Base-by-base conservation (phyloP, 2,797 vertebrate species). In the Steatocranus sp. region DNA sequence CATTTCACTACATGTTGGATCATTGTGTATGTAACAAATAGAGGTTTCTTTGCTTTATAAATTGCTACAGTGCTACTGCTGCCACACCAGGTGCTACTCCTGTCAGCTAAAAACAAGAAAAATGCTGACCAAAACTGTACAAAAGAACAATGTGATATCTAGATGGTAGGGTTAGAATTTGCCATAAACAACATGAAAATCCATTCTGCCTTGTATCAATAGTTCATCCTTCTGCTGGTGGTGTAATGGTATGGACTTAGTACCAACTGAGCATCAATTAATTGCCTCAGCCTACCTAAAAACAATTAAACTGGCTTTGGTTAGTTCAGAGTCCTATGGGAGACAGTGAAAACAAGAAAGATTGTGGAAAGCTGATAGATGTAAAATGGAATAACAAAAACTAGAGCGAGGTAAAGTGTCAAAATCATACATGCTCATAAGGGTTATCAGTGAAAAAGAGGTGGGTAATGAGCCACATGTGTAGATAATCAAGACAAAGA, bases 361-460 rank as follows among this genome's bases (percentile, higher is more conserved):
- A 30, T 7, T 48, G 41, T 73, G 41, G 25, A 30, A 73, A 73
- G 41, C 4, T 73, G 15, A 14, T 1, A 34, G 5, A 84, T 30
- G 30, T 11, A 48, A 11, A 85, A 75, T 6, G 2, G 20, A 8
- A 54, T 27, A 12, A 38, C 20, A 56, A 51, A 23, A 32, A 41
- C 20, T 32, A 32, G 18, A 41, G 11, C 0, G 2, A 46, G n/a
- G 25, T 15, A 81, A 76, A 48, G 25, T 48, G 68, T n/a, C 23
- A 48, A 73, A 30, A 48, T 73, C 68, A 48, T 30, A 30, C 34
- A 70, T 46, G 41, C 41, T 17, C 10, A 70, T 70, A 70, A 46
- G 15, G 66, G 66, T 46, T 46, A 46, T 70, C 23, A 70, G 38
- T 46, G 66, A 9, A 1, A 46, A 46, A 27, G 38, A 43, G 23